Conservation (phyloP, 2,888 invertebrate genomes). For the Amblyteles armatorius region DNA sequence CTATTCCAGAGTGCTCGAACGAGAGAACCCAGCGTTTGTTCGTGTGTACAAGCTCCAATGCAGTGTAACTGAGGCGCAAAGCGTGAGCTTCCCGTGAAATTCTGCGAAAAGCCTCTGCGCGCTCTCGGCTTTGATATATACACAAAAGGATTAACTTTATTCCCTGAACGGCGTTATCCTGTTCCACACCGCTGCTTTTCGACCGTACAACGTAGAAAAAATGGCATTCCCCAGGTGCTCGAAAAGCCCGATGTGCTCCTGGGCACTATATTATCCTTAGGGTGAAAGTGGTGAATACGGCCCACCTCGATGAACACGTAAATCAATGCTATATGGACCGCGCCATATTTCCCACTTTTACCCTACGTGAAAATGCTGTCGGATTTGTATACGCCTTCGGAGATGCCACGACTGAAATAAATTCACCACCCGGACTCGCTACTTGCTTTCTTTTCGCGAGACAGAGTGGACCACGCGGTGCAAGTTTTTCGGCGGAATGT, state of each 20-base stretch:
- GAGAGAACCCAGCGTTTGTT: conserved; percentile 10
- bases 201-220: conserved; percentile 5
- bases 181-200: background rate
- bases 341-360: too few species aligned
- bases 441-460: background rate
- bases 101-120: conserved; percentile 29
- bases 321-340: too few species aligned
- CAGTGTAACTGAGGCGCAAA: conserved; percentile 8
- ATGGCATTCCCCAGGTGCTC: conserved; percentile 5
- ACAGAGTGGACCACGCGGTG: background rate
- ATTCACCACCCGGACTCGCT: background rate
- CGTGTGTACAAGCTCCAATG: conserved; percentile 7
- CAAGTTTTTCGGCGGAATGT: too few species aligned
- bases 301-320: too few species aligned
- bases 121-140: conserved; percentile 20
- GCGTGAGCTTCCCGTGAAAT: conserved; percentile 4
- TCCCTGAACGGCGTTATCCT: conserved; percentile 33
- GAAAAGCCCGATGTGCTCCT: conserved; percentile 25
- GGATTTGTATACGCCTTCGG: background rate
- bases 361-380: background rate
- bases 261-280: background rate
- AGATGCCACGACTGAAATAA: background rate
- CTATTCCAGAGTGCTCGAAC: conserved; percentile 43
- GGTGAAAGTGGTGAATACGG: too few species aligned
- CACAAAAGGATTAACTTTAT: conserved; percentile 52